Percentiles rank a stretch among this genome's conserved stretches.
phyloP scores from a whole-genome alignment of 2,113 vertebrate genomes.

The Colossoma macropomum region DNA sequence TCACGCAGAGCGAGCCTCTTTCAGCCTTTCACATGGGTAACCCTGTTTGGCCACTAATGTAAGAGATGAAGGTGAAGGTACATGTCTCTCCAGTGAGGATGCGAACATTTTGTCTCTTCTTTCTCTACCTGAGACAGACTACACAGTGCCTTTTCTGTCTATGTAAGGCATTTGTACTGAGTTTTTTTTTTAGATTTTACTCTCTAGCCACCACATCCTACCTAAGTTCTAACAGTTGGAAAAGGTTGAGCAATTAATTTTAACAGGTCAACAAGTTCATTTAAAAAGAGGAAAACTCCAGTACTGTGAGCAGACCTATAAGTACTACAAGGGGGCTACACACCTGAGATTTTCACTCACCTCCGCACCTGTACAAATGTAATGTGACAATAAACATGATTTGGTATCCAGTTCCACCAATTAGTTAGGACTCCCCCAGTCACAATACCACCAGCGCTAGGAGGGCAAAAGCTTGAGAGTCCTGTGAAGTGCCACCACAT shows the following conservation, averaged over 20 bases:
- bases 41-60: not conserved
- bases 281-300: not conserved
- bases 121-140: conserved; percentile 2
- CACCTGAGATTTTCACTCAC: no score
- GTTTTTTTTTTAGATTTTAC: not conserved
- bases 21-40: conserved; percentile 2
- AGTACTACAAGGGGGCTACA: no score
- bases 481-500: no score
- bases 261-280: not conserved
- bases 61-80: not conserved
- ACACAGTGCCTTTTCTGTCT: conserved; percentile 27
- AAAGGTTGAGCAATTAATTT: not conserved
- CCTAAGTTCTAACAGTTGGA: not conserved
- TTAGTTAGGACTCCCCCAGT: no score
- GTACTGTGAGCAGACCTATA: no score
- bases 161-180: not conserved
- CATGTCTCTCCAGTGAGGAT: conserved; percentile 1
- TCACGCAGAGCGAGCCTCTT: conserved; percentile 8
- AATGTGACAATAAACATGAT: no score
- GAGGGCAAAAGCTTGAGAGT: no score
- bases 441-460: no score
- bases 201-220: not conserved
- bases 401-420: no score
- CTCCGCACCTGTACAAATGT: no score
- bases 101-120: conserved; percentile 15